Percentiles rank a stretch among this genome's conserved stretches.
Conservation (phyloP, 2,888 invertebrate species). For the Rambutsinella grinnellia region DNA sequence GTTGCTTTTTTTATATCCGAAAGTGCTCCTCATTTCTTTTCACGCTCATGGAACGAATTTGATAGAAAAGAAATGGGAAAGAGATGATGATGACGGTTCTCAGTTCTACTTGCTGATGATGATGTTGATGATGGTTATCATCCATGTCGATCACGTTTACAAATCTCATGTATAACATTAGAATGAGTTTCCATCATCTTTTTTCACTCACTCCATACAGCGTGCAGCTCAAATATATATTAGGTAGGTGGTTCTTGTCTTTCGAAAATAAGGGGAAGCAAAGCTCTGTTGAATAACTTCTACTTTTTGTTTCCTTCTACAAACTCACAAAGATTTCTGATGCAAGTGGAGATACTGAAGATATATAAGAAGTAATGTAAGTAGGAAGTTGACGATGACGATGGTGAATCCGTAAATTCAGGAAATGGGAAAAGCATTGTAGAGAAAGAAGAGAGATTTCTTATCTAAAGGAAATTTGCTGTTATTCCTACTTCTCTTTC, state of each 20-base stretch:
- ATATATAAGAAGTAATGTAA: not conserved
- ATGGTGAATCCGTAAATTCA: slow-evolving; percentile 26
- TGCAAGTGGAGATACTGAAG: not conserved
- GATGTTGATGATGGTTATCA: slow-evolving; percentile 59
- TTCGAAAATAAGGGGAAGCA: not conserved
- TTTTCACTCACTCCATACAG: slow-evolving; percentile 21
- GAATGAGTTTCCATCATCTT: slow-evolving; percentile 56
- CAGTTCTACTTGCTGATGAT: slow-evolving; percentile 9
- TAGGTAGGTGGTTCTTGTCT: not conserved
- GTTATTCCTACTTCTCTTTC: slow-evolving; percentile 20
- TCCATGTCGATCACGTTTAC: slow-evolving; percentile 64
- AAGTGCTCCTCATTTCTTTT: slow-evolving; percentile 1
- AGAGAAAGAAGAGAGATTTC: slow-evolving; percentile 29
- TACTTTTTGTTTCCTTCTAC: slow-evolving; percentile 34
- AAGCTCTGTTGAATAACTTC: no score
- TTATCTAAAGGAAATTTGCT: slow-evolving; percentile 38
- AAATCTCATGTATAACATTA: slow-evolving; percentile 66
- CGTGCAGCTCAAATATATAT: not conserved
- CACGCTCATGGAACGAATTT: slow-evolving; percentile 14
- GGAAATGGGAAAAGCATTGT: slow-evolving; percentile 43
- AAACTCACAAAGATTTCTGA: not conserved
- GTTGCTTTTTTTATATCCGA: not conserved
- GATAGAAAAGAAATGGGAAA: slow-evolving; percentile 30
- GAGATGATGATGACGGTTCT: slow-evolving; percentile 16
- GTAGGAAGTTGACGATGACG: not conserved